Evolutionary conservation across 2,888 invertebrate species (phyloP).

Genomic region (Ornithoptera priamus): DNA sequence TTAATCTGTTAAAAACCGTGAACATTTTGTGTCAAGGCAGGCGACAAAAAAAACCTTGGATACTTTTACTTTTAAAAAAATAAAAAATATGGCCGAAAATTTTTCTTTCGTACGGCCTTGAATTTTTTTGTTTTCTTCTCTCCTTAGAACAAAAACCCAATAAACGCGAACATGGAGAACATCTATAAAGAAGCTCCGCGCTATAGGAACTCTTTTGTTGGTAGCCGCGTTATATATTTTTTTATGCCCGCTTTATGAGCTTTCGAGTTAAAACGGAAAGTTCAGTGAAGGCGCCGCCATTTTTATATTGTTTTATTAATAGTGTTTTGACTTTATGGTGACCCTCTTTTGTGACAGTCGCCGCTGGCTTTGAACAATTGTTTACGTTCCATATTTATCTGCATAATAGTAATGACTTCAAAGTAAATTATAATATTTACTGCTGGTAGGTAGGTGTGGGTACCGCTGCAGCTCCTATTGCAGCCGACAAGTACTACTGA

Average conservation of each 20-base stretch:
- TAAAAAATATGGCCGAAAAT: constrained; percentile 2
- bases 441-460: too few species aligned
- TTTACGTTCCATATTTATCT: background rate
- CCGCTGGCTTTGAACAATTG: constrained; percentile 1
- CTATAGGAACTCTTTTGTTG: constrained; percentile 24
- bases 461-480: too few species aligned
- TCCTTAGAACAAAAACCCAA: constrained; percentile 19
- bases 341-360: constrained; percentile 19
- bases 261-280: constrained; percentile 28
- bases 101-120: constrained; percentile 24
- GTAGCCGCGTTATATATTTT: constrained; percentile 21
- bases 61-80: constrained; percentile 24
- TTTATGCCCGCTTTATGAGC: constrained; percentile 8
- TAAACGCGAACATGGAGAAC: constrained; percentile 9
- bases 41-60: constrained; percentile 31
- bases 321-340: constrained; percentile 21
- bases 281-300: constrained; percentile 22
- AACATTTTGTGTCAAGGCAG: too few species aligned
- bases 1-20: too few species aligned
- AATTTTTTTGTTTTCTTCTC: constrained; percentile 6
- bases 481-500: too few species aligned
- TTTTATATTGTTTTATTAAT: constrained; percentile 23
- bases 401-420: too few species aligned
- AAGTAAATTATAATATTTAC: too few species aligned
- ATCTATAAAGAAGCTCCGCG: constrained; percentile 22